Base-by-base conservation (phyloP, 2,888 invertebrate species). In the Eristalis arbustorum region DNA sequence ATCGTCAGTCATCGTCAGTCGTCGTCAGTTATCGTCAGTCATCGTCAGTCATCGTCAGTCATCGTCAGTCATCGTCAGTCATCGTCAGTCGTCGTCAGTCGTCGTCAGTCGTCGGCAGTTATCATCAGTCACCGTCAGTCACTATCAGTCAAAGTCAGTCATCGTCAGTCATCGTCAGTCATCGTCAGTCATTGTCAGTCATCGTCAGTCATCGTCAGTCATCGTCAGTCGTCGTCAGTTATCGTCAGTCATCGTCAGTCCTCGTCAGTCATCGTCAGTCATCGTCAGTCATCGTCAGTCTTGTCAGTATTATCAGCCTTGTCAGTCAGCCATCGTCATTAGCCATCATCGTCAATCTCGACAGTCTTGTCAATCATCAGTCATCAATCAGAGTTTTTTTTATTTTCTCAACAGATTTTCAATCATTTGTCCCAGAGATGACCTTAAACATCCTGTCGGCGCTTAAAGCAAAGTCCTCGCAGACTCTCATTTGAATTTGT, bases 401-500 rank as follows among this genome's bases (percentile, higher is more conserved):
- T n/a, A n/a, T n/a, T n/a, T n/a, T n/a, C n/a, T n/a, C n/a, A 31
- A 0, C 31, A 31, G 31, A 31, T 31, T 8, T 1, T 49, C 18
- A 49, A 6, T 49, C 49, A 1, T 13, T 13, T 0, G 18, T 18
- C 1, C 18, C 18, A 4, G n/a, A 5, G 8, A 8, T 49, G 18
- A 6, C 6, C 18, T 49, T 18, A 10, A 49, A 2, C n/a, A 49
- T 3, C 1, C 10, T 49, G 49, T 18, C 49, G 4, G 49, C 49
- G 49, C 2, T 59, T 59, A 59, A 59, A 59, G 59, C 25, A 13
- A 4, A 59, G 14, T 59, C 5, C 11, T 14, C 11, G 25, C 14
- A 23, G 8, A 25, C 37, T 37, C 56, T 61, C 34, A 75, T 68
- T 56, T 69, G 34, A 76, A 76, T 76, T 42, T 28, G 18, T 49